A percentile compares a stretch with the other conserved stretches of the same genome.
These are phyloP conservation scores for Zygaena filipendulae DNA, from an alignment of 2,888 invertebrate genomes.

Conservation along the genomic window DNA sequence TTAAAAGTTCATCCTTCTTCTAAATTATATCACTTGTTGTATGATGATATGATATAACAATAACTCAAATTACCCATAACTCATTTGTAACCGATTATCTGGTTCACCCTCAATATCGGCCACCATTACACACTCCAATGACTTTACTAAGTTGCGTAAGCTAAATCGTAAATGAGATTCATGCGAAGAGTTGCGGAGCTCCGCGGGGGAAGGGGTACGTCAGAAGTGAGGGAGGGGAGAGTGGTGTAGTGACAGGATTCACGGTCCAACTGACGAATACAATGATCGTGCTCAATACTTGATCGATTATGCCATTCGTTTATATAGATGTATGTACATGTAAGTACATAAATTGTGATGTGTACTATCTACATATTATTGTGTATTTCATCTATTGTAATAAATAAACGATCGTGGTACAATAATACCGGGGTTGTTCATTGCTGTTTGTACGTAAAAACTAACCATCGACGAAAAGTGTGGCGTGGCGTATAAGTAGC, in stretches of 20 bases:
- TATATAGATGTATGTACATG: conserved; percentile 32
- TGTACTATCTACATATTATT: too few species aligned
- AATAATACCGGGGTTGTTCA: too few species aligned
- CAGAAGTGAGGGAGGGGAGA: conserved; percentile 23
- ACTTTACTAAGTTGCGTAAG: conserved; percentile 60
- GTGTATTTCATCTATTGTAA: too few species aligned
- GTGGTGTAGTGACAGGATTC: conserved; percentile 59
- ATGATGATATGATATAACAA: too few species aligned
- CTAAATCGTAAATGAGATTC: conserved; percentile 58
- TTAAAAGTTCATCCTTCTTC: too few species aligned
- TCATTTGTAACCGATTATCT: too few species aligned
- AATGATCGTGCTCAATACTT: conserved; percentile 63
- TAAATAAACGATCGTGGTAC: too few species aligned
- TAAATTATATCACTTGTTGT: too few species aligned
- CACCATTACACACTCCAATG: conserved; percentile 49
- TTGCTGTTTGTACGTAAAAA: too few species aligned
- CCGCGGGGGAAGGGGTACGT: conserved; percentile 22
- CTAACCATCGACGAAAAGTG: too few species aligned
- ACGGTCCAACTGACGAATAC: conserved; percentile 61
- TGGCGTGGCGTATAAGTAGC: too few species aligned
- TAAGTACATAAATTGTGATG: conserved; percentile 18
- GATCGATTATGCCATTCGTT: conserved; percentile 63
- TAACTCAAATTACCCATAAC: too few species aligned
- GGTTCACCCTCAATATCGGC: conserved; percentile 37
- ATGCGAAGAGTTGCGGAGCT: conserved; percentile 42